These are phyloP conservation scores for Bathynomus jamesi DNA, from an alignment of 1,140 invertebrate genomes.

Conservation along the genomic window DNA sequence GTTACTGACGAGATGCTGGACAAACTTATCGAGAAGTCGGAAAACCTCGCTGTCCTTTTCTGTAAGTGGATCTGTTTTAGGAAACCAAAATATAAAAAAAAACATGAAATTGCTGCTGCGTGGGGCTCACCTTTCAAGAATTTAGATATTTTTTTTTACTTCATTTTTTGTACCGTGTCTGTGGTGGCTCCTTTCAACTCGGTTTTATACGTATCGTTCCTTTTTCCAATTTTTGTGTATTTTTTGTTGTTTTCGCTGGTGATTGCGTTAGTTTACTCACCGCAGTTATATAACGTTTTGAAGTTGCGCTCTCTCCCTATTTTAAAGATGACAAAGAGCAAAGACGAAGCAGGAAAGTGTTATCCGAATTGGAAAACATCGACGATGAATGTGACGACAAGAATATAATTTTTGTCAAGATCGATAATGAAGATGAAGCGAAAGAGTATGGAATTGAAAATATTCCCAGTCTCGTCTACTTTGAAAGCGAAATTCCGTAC, in stretches of 20 bases:
- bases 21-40: slow-evolving; percentile 74
- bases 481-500: slow-evolving; percentile 76
- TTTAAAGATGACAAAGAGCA: slow-evolving; percentile 89
- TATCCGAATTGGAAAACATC: slow-evolving; percentile 87
- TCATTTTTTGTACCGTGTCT: too few relatives aligned
- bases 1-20: slow-evolving; percentile 91
- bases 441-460: slow-evolving; percentile 85
- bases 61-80: slow-evolving; percentile 57
- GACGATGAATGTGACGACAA: slow-evolving; percentile 86
- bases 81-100: slow-evolving; percentile 5
- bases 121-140: too few relatives aligned
- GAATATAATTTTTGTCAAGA: slow-evolving; percentile 87
- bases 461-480: slow-evolving; percentile 74
- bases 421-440: slow-evolving; percentile 81
- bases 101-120: too few relatives aligned
- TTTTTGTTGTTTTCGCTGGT: too few relatives aligned
- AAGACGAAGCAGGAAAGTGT: slow-evolving; percentile 71
- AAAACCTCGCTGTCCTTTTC: slow-evolving; percentile 81
- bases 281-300: too few relatives aligned
- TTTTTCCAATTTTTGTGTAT: too few relatives aligned
- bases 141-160: too few relatives aligned
- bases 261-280: too few relatives aligned
- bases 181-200: too few relatives aligned
- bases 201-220: too few relatives aligned
- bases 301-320: slow-evolving; percentile 73